Evolutionary conservation across 2,113 vertebrate species (phyloP).

Genomic region (Lepisosteus osseus): DNA sequence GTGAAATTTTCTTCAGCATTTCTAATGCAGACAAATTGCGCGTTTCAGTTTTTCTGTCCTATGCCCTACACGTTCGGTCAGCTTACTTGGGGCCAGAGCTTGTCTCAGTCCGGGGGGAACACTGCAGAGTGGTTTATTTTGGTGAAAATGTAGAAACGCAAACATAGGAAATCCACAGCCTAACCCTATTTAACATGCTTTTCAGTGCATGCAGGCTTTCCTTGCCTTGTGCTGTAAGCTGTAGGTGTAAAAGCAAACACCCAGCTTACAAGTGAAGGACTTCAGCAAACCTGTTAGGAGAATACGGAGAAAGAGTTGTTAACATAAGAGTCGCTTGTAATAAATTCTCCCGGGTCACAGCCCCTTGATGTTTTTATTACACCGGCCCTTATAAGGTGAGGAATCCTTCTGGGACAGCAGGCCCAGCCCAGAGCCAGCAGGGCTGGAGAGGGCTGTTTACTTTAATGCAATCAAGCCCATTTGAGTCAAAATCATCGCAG

Average conservation of each 20-base stretch:
- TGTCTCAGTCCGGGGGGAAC: too few relatives aligned
- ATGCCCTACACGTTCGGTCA: background rate
- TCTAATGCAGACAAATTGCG: constrained; percentile 22
- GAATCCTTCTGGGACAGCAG: constrained; percentile 44
- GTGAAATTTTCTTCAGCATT: constrained; percentile 33
- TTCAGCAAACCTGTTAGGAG: constrained; percentile 34
- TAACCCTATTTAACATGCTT: constrained; percentile 14
- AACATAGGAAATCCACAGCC: too few relatives aligned
- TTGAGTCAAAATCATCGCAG: constrained; percentile 51
- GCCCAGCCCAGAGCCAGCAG: constrained; percentile 35
- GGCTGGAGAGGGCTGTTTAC: constrained; percentile 52
- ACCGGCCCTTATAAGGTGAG: constrained; percentile 62
- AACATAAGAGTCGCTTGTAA: constrained; percentile 46
- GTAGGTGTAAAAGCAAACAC: constrained; percentile 29
- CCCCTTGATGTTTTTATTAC: constrained; percentile 54
- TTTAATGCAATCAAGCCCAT: constrained; percentile 58
- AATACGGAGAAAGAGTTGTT: constrained; percentile 49
- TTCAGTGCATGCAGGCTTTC: background rate
- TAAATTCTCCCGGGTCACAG: constrained; percentile 56
- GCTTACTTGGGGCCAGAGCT: too few relatives aligned
- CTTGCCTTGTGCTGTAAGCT: constrained; percentile 22
- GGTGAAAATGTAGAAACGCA: too few relatives aligned
- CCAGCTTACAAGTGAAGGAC: constrained; percentile 17
- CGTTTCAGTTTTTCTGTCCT: background rate
- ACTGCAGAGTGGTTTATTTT: background rate